Percentiles rank a stretch among this genome's conserved stretches.
Evolutionary conservation across 2,888 invertebrate species (phyloP).

Genomic region (Drosophila anceps): DNA sequence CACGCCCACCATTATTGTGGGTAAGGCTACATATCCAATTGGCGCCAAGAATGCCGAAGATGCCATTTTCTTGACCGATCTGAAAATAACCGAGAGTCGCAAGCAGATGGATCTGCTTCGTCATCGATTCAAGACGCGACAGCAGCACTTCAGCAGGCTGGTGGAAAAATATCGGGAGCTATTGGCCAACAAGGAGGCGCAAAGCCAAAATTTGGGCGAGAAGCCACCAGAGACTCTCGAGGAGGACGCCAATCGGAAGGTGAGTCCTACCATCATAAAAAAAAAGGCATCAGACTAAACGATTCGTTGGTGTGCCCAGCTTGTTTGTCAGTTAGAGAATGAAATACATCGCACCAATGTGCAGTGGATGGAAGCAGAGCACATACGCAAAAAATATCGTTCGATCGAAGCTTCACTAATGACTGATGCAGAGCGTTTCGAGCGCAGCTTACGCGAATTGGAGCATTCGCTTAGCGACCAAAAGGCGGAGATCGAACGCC

Average conservation of each 20-base stretch:
- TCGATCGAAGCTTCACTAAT: constrained; percentile 90
- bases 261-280: constrained; percentile 73
- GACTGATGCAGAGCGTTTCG: constrained; percentile 90
- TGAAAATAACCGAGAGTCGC: constrained; percentile 89
- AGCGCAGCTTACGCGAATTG: constrained; percentile 89
- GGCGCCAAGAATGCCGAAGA: constrained; percentile 86
- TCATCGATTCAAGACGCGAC: constrained; percentile 89
- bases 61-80: constrained; percentile 87
- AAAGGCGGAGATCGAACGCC: constrained; percentile 90
- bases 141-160: constrained; percentile 87
- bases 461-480: constrained; percentile 90
- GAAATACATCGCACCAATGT: constrained; percentile 92
- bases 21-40: constrained; percentile 84
- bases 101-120: constrained; percentile 91
- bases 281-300: neutral
- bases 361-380: constrained; percentile 93
- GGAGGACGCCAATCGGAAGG: constrained; percentile 89
- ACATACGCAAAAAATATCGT: constrained; percentile 91
- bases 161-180: constrained; percentile 88
- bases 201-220: constrained; percentile 81
- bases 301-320: constrained; percentile 82
- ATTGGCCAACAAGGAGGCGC: constrained; percentile 87
- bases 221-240: constrained; percentile 85
- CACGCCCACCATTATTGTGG: constrained; percentile 81
- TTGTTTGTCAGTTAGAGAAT: constrained; percentile 90